Evolutionary conservation across 2,888 invertebrate species (phyloP).

Genomic region (Trisateles emortualis): DNA sequence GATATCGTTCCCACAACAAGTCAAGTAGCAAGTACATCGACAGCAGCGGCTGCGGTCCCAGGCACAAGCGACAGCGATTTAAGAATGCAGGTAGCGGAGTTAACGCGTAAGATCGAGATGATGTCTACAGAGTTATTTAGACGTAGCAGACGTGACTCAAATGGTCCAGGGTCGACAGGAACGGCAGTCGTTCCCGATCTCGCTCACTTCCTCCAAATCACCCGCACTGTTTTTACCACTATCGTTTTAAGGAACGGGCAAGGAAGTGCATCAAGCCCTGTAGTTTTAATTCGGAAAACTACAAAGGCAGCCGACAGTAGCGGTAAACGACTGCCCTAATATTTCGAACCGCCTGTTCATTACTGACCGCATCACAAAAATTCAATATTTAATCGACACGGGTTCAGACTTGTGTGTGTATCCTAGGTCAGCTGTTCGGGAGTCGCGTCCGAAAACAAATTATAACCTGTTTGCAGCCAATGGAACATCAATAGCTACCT

Average conservation of each 20-base stretch:
- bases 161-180: not conserved
- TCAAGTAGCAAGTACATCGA: not conserved
- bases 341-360: slow-evolving; percentile 5
- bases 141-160: not conserved
- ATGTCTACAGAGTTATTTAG: not conserved
- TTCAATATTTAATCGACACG: slow-evolving; percentile 34
- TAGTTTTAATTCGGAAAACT: slow-evolving; percentile 27
- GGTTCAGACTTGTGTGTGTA: slow-evolving; percentile 40
- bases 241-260: slow-evolving; percentile 17
- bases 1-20: not conserved
- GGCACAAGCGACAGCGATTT: not conserved
- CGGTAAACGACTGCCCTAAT: slow-evolving; percentile 13
- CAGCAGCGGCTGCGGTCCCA: not conserved
- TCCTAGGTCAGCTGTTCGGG: slow-evolving; percentile 20
- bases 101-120: not conserved
- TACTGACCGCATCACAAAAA: slow-evolving; percentile 15
- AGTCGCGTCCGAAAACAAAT: slow-evolving; percentile 21
- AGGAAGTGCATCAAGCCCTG: slow-evolving; percentile 25
- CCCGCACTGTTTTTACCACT: slow-evolving; percentile 40
- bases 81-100: not conserved
- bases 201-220: slow-evolving; percentile 11
- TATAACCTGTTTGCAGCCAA: slow-evolving; percentile 57
- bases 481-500: slow-evolving; percentile 45
- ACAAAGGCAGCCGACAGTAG: slow-evolving; percentile 25
- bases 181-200: slow-evolving; percentile 4